Conservation (phyloP, 1,140 invertebrate species). For the Drosophila repletoides region DNA sequence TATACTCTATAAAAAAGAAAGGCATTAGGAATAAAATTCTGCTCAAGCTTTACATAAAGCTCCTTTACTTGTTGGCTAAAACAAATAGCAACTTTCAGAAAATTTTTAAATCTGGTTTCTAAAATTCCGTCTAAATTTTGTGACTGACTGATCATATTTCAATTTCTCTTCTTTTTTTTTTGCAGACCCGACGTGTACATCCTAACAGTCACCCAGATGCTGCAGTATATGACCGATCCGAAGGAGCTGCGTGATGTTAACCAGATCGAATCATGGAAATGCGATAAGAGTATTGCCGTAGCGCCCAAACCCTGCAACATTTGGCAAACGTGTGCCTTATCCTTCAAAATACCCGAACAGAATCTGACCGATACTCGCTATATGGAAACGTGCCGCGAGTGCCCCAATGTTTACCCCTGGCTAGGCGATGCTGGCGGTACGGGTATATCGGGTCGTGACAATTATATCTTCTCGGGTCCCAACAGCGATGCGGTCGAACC, state of each 20-base stretch:
- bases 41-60: too few relatives aligned
- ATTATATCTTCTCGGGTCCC: slow-evolving; percentile 85
- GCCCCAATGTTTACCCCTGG: slow-evolving; percentile 87
- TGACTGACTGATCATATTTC: background rate
- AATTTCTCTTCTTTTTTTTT: slow-evolving; percentile 54
- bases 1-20: too few relatives aligned
- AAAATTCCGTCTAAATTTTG: slow-evolving; percentile 3
- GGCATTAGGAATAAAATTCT: too few relatives aligned
- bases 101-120: too few relatives aligned
- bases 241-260: slow-evolving; percentile 87
- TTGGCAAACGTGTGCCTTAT: slow-evolving; percentile 92
- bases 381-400: slow-evolving; percentile 93
- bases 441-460: slow-evolving; percentile 89
- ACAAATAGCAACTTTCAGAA: too few relatives aligned
- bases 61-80: too few relatives aligned
- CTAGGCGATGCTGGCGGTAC: slow-evolving; percentile 91
- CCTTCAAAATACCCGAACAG: slow-evolving; percentile 88
- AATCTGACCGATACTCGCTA: slow-evolving; percentile 92
- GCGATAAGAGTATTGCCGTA: slow-evolving; percentile 88
- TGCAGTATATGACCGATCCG: slow-evolving; percentile 95
- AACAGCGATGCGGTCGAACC: background rate
- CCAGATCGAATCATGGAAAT: slow-evolving; percentile 90
- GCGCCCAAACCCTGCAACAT: slow-evolving; percentile 89
- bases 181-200: slow-evolving; percentile 93
- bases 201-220: slow-evolving; percentile 93